Evolutionary conservation across 2,888 invertebrate genomes (phyloP).

Genomic region (Cepaea hortensis): DNA sequence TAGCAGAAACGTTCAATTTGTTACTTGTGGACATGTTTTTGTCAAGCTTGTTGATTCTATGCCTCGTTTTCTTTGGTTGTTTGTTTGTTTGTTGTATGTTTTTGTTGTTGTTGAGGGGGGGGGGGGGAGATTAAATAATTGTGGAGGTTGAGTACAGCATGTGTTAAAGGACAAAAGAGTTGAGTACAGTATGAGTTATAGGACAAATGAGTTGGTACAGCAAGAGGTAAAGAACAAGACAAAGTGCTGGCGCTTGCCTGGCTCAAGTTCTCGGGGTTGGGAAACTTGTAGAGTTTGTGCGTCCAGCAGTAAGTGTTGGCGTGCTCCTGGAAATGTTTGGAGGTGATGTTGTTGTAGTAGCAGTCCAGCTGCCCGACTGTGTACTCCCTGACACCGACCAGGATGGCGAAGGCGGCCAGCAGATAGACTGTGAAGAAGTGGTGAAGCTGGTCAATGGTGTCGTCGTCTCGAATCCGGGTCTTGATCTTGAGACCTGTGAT

Average conservation of each 20-base stretch:
- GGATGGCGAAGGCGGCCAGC: constrained; percentile 48
- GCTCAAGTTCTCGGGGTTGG: constrained; percentile 38
- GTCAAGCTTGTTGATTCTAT: no score
- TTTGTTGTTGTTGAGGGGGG: no score
- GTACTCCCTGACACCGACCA: constrained; percentile 50
- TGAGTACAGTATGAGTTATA: no score
- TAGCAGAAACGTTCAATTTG: no score
- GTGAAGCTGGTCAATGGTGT: constrained; percentile 38
- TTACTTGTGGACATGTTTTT: no score
- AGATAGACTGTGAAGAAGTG: constrained; percentile 49
- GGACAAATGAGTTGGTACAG: no score
- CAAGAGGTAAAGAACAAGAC: not conserved
- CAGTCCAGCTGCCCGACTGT: constrained; percentile 46
- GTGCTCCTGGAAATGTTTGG: constrained; percentile 51
- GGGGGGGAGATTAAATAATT: no score
- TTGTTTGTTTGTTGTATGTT: no score
- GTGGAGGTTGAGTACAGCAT: no score
- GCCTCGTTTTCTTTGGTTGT: no score
- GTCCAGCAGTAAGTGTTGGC: constrained; percentile 48
- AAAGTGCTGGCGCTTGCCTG: not conserved
- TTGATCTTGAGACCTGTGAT: constrained; percentile 45
- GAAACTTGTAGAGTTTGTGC: constrained; percentile 41
- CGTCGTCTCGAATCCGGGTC: constrained; percentile 46
- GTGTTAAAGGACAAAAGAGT: no score
- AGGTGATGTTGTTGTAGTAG: constrained; percentile 31